Evolutionary conservation across 2,888 invertebrate species (phyloP).

Genomic region (Frankliniella intonsa): DNA sequence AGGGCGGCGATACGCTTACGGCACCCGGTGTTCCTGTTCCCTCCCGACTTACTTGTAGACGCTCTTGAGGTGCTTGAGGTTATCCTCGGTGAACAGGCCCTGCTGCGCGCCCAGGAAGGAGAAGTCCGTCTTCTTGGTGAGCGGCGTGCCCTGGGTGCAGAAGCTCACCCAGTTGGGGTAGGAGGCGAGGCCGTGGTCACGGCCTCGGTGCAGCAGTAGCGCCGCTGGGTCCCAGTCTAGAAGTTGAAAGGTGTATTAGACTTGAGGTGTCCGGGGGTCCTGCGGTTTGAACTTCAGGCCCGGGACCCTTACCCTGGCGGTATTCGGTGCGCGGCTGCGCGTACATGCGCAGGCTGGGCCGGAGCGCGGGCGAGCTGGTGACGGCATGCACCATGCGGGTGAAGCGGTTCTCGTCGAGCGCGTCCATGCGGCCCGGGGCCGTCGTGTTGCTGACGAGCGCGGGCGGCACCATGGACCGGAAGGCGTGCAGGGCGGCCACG

Average conservation of each 20-base stretch:
- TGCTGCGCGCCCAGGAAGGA: neutral
- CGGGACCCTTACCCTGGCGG: slow-evolving; percentile 43
- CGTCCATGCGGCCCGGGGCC: slow-evolving; percentile 36
- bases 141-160: slow-evolving; percentile 48
- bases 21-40: neutral
- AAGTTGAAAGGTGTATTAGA: neutral
- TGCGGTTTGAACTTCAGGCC: too few species aligned
- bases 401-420: slow-evolving; percentile 44
- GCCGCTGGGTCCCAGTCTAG: neutral
- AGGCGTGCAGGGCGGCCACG: slow-evolving; percentile 65
- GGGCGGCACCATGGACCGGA: slow-evolving; percentile 70
- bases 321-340: slow-evolving; percentile 52
- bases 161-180: slow-evolving; percentile 65
- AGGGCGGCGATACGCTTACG: neutral
- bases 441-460: slow-evolving; percentile 53
- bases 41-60: slow-evolving; percentile 25
- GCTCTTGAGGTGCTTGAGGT: slow-evolving; percentile 22
- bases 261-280: too few species aligned
- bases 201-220: neutral
- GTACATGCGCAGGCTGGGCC: slow-evolving; percentile 55
- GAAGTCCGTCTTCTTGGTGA: neutral
- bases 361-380: slow-evolving; percentile 59
- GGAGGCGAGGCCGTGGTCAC: slow-evolving; percentile 44
- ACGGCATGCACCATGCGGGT: slow-evolving; percentile 56
- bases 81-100: slow-evolving; percentile 16